A percentile compares a stretch with the other conserved stretches of the same genome.
Evolutionary conservation across 2,113 vertebrate genomes (phyloP).

Genomic region (Hyaena hyaena): DNA sequence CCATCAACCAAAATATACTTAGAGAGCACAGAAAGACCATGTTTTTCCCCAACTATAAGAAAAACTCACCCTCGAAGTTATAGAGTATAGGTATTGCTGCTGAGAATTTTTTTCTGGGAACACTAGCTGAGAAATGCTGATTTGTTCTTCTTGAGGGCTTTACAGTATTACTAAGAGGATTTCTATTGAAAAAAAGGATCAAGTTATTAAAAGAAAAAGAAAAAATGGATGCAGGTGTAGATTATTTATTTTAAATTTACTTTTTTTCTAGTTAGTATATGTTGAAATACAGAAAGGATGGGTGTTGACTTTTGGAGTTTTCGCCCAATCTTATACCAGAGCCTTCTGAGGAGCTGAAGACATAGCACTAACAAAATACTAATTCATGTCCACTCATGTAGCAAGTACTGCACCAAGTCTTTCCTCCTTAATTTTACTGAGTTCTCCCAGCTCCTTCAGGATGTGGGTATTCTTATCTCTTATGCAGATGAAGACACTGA

Average conservation of each 20-base stretch:
- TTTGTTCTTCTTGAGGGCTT: constrained; percentile 15
- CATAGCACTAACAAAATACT: background rate
- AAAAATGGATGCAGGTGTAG: background rate
- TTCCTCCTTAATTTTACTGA: constrained; percentile 11
- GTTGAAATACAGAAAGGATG: background rate
- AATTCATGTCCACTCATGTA: background rate
- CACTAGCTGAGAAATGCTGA: background rate
- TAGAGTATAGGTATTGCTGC: background rate
- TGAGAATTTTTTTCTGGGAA: constrained; percentile 6
- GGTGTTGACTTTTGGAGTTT: background rate
- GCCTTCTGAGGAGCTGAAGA: background rate
- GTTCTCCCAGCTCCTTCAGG: background rate
- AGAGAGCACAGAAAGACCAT: background rate
- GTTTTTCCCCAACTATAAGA: background rate
- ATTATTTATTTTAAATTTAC: background rate
- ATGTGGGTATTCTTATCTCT: background rate
- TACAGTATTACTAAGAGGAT: background rate
- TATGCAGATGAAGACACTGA: background rate
- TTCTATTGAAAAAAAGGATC: background rate
- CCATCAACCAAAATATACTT: background rate
- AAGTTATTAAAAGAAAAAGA: too few relatives aligned
- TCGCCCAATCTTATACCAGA: background rate
- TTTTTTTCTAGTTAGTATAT: background rate
- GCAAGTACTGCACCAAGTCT: background rate
- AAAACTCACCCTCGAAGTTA: background rate